Evolutionary conservation across 2,888 invertebrate species (phyloP), one percentile per base, ranked within the genome.

Genomic region (Drosophila neotestacea): DNA sequence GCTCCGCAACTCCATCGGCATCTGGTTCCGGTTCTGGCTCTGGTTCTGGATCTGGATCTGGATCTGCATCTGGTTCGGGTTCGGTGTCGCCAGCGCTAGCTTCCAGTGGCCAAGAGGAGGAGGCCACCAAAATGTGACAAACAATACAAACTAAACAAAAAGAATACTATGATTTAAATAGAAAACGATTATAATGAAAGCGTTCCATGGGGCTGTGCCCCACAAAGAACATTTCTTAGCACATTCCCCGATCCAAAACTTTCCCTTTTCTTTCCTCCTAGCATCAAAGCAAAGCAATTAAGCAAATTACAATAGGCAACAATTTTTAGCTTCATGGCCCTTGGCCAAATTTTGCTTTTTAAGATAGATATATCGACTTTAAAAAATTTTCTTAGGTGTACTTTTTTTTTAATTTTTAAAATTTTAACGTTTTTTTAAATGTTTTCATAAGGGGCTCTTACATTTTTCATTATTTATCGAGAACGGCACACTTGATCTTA

Each of bases 141-240:
- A 2, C 22, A 22, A 22, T 22, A 22, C 22, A 71, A 44, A 10
- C 13, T 16, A 6, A 36, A 70, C 46, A 9, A 13, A 39, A 47
- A 3, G 41, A 42, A 27, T 38, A 73, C 13, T 48, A 54, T 46
- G 22, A 50, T n/a, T 10, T 66, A 61, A 51, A 68, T 42, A 68
- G 16, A 48, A 39, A 50, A 73, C 69, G 58, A 77, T 69, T 56
- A 73, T 60, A 77, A 59, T 77, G 73, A 73, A 77, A 52, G 22
- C 78, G 73, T 77, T 77, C 77, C 78, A 47, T 34, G 77, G 78
- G 77, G 77, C 77, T 77, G 77, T 44, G 77, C 77, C 77, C 70
- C 70, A 27, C 28, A 39, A 61, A 56, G 74, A 48, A 77, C 63
- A 77, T 73, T 64, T 77, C 78, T 77, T 77, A 77, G 78, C 78